These are phyloP conservation scores for Drosophila miranda DNA, from an alignment of 1,140 invertebrate genomes.

Conservation along the genomic window DNA sequence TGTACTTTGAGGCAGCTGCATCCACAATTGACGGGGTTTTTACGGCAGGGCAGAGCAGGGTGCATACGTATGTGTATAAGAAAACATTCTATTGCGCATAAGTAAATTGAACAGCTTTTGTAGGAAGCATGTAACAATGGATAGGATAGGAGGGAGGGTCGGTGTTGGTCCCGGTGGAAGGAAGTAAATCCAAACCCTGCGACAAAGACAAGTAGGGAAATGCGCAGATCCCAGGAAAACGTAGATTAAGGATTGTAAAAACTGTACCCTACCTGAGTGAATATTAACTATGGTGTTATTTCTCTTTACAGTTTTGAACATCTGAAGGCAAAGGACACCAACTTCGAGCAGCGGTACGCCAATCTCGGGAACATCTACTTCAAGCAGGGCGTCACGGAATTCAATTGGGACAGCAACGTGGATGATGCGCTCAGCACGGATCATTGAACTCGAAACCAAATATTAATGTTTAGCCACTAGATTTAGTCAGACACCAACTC, in stretches of 20 bases:
- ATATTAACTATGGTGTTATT: neutral
- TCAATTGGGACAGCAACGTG: slow-evolving; percentile 93
- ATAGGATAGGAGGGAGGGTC: neutral
- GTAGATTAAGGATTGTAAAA: slow-evolving; percentile 24
- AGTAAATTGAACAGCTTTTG: slow-evolving; percentile 57
- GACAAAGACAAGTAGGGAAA: slow-evolving; percentile 33
- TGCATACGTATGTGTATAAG: slow-evolving; percentile 13
- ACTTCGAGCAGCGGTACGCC: slow-evolving; percentile 91
- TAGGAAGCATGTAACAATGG: slow-evolving; percentile 14
- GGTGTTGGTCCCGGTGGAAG: neutral
- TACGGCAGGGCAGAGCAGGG: slow-evolving; percentile 25
- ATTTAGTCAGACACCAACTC: slow-evolving; percentile 35
- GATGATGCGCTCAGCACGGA: slow-evolving; percentile 86
- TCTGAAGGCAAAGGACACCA: slow-evolving; percentile 89
- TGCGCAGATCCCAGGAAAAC: slow-evolving; percentile 25
- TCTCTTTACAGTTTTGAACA: slow-evolving; percentile 87
- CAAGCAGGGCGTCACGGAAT: slow-evolving; percentile 89
- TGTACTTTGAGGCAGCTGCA: slow-evolving; percentile 57
- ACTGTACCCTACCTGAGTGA: slow-evolving; percentile 23
- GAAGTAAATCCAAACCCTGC: slow-evolving; percentile 15
- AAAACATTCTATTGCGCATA: slow-evolving; percentile 36
- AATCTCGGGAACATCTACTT: slow-evolving; percentile 90
- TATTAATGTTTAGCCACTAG: slow-evolving; percentile 68
- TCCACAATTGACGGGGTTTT: slow-evolving; percentile 46
- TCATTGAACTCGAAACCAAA: slow-evolving; percentile 78